Conservation (phyloP, 2,113 vertebrate species). For the Coturnix japonica region DNA sequence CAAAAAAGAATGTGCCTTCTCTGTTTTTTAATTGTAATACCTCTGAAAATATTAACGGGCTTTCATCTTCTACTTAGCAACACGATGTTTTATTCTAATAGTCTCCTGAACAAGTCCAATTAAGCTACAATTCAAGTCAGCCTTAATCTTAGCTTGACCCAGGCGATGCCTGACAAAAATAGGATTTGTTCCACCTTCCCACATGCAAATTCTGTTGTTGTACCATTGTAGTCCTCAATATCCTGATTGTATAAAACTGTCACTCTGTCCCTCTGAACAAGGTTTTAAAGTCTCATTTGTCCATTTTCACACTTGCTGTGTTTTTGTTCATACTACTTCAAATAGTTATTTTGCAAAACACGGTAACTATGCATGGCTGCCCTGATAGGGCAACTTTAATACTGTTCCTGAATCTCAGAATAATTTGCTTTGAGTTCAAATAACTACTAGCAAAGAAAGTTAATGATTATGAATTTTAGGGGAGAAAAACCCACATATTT, state of each 20-base stretch:
- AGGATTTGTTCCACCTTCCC: background rate
- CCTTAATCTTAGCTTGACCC: background rate
- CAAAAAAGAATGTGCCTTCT: background rate
- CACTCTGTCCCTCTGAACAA: background rate
- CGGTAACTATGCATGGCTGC: background rate
- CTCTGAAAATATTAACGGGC: background rate
- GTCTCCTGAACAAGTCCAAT: background rate
- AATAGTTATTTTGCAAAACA: background rate
- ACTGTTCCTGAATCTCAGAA: background rate
- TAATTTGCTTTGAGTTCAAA: background rate
- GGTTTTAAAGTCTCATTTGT: background rate
- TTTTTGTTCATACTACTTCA: background rate
- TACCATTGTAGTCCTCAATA: fast-evolving
- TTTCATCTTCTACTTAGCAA: background rate
- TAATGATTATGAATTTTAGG: background rate
- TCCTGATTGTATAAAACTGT: background rate
- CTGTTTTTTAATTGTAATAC: background rate
- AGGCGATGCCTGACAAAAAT: background rate
- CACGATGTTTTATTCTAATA: background rate
- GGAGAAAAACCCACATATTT: background rate
- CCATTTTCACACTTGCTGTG: background rate
- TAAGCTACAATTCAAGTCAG: background rate
- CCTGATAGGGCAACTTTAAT: background rate
- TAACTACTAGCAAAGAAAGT: background rate
- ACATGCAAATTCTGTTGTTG: background rate